Evolutionary conservation across 2,888 invertebrate genomes (phyloP).

Genomic region (Protophormia terraenovae): DNA sequence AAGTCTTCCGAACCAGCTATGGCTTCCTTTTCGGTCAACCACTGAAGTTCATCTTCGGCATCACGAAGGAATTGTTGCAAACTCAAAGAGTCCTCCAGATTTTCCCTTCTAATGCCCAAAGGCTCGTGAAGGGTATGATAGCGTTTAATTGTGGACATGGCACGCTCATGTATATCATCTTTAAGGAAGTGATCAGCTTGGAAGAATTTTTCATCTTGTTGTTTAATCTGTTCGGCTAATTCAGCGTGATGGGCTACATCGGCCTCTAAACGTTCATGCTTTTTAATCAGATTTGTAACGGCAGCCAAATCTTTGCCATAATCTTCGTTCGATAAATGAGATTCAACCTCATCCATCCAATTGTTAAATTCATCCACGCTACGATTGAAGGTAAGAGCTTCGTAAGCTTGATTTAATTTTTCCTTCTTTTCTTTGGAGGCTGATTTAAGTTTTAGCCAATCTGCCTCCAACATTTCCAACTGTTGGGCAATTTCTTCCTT

Average conservation of each 20-base stretch:
- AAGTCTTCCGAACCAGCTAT: conserved; percentile 88
- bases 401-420: conserved; percentile 94
- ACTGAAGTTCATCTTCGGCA: conserved; percentile 95
- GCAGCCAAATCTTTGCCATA: conserved; percentile 93
- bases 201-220: conserved; percentile 90
- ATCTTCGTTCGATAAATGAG: conserved; percentile 84
- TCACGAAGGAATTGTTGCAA: conserved; percentile 95
- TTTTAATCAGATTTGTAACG: conserved; percentile 90
- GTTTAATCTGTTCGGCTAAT: conserved; percentile 89
- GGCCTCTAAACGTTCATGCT: conserved; percentile 91
- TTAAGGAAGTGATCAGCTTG: conserved; percentile 93
- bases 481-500: conserved; percentile 91
- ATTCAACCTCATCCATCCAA: conserved; percentile 95
- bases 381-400: conserved; percentile 92
- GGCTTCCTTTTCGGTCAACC: conserved; percentile 91
- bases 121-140: conserved; percentile 93
- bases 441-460: conserved; percentile 93
- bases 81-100: conserved; percentile 93
- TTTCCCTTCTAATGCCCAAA: conserved; percentile 93
- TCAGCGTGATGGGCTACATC: conserved; percentile 93
- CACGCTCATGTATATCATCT: conserved; percentile 90
- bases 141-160: conserved; percentile 85
- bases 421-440: conserved; percentile 92
- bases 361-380: conserved; percentile 95
- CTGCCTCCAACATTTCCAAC: conserved; percentile 91